Evolutionary conservation across 2,888 invertebrate genomes (phyloP), one percentile per base, ranked within the genome.

Genomic region (Apamea sordens): DNA sequence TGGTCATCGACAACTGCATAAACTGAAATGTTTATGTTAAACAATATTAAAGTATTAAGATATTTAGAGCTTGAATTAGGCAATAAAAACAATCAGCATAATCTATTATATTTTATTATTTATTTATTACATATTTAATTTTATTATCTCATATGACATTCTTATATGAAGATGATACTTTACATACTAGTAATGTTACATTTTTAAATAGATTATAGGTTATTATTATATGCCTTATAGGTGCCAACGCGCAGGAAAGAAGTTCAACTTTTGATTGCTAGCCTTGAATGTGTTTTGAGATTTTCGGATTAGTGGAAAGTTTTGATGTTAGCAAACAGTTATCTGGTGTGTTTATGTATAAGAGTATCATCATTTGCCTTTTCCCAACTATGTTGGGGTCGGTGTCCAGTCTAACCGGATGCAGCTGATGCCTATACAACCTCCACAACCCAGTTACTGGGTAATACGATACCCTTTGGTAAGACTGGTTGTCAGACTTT

Each of bases 201-300:
- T 87, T 77, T 84, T 87, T 84, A 84, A 85, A 87, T 84, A 87
- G 64, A 74, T 76, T 74, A 87, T n/a, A n/a, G n/a, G n/a, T n/a
- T n/a, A n/a, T n/a, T n/a, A n/a, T n/a, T n/a, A n/a, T n/a, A n/a
- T 71, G 28, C 15, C 63, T 36, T 47, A 64, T 4, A 59, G 18
- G 63, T 69, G 56, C 61, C 67, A 74, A 63, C 21, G 56, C 47
- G 65, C n/a, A 32, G 28, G 44, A 80, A 41, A 63, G 10, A 63
- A 53, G 41, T 73, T 41, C 15, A 64, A 36, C 11, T 68, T 50
- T 73, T 61, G 47, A 73, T 73, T 78, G 63, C 47, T 73, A 65
- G 21, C 80, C 61, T 82, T 80, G 85, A 56, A 64, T 50, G 18
- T 83, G 28, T 85, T 10, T 47, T 53, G 8, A 61, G 63, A 47